Evolutionary conservation across 2,797 vertebrate genomes (phyloP).

Genomic region (Otus scops): DNA sequence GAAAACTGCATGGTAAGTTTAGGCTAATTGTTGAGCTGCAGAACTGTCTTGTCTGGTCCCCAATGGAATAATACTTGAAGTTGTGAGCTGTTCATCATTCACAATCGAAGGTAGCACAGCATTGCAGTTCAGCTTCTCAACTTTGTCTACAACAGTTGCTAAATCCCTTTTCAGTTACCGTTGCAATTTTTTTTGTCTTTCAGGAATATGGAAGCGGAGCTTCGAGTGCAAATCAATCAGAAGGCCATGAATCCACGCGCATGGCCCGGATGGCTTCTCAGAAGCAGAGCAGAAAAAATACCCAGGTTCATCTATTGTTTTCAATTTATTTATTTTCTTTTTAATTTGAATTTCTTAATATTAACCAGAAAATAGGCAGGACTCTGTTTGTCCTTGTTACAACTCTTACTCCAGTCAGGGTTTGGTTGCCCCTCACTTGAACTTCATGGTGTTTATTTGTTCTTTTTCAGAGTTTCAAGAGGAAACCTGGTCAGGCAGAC

Average conservation of each 20-base stretch:
- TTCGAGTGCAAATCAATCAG: constrained; percentile 90
- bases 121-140: background rate
- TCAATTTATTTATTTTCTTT: background rate
- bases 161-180: background rate
- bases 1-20: background rate
- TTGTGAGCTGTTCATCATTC: background rate
- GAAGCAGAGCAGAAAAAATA: constrained; percentile 82
- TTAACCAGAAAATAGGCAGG: background rate
- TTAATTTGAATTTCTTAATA: background rate
- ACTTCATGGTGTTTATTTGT: background rate
- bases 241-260: constrained; percentile 89
- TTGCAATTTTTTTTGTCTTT: background rate
- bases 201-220: constrained; percentile 91
- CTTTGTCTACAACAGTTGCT: background rate
- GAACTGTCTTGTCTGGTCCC: background rate
- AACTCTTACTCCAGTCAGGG: background rate
- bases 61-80: background rate
- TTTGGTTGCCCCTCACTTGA: background rate
- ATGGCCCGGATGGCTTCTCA: constrained; percentile 85
- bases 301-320: constrained; percentile 79
- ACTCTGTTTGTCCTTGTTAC: background rate
- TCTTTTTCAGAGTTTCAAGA: constrained; percentile 86
- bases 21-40: background rate
- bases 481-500: constrained; percentile 91
- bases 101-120: background rate